Evolutionary conservation across 2,888 invertebrate genomes (phyloP), one percentile per base, ranked within the genome.

Genomic region (Parapristionchus giblindavisi): DNA sequence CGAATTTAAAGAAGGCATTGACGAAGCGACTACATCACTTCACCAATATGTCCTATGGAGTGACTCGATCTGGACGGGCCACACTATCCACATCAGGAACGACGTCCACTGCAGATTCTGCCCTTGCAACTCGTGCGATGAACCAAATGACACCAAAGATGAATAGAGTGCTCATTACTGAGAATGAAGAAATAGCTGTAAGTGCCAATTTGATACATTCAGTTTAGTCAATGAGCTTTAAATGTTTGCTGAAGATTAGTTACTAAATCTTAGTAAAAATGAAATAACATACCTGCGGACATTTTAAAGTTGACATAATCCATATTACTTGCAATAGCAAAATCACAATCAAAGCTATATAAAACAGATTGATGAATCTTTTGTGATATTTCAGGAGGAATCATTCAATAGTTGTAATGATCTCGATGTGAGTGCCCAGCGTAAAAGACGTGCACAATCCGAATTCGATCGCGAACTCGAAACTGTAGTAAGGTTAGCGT

Each of bases 401-500:
- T 68, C 68, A 36, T 27, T 68, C 36, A 68, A 34, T 8, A 34
- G 24, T 2, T 51, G 43, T 2, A 27, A 65, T 21, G 29, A 43
- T 0, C 43, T 36, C 24, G 68, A n/a, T 8, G 52, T 38, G 0
- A 51, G 36, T 1, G 34, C 27, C 17, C 38, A 29, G 2, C 54
- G 43, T 6, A 38, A 40, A 29, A 71, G 27, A 56, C 34, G 27
- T 11, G 27, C 14, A 11, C 11, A 36, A 11, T 29, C 70, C 0
- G 56, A 56, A 14, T 71, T 71, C 40, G 70, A 71, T 29, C 38
- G 56, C 17, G 70, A 71, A 71, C 29, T 71, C 27, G 21, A 71
- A 6, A 38, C 56, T 1, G 70, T 56, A 27, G 56, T 71, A 29
- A 71, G 70, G 70, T 71, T 29, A 21, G 66, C 11, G 21, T 14